Conservation (phyloP, 2,888 invertebrate species). For the Oscheius myriophilus region DNA sequence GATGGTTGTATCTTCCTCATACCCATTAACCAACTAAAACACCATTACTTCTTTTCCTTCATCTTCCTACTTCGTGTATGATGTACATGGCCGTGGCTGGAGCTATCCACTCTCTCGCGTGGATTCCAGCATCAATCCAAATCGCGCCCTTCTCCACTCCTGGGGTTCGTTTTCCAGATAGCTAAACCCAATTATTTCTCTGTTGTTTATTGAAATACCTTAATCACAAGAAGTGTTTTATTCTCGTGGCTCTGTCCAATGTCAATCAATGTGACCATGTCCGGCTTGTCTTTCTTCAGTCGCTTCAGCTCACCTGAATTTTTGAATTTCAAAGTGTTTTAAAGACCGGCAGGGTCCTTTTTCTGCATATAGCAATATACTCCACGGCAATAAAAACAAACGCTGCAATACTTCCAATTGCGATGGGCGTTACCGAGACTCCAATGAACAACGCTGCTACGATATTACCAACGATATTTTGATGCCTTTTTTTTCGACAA, state of each 20-base stretch:
- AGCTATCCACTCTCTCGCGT: constrained; percentile 60
- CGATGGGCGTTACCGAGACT: too few relatives aligned
- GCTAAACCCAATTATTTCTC: constrained; percentile 28
- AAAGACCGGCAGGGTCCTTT: too few relatives aligned
- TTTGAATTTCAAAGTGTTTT: neutral
- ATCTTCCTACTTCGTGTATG: constrained; percentile 34
- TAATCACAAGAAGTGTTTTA: constrained; percentile 58
- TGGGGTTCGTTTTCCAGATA: constrained; percentile 47
- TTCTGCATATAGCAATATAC: too few relatives aligned
- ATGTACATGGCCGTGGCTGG: constrained; percentile 60
- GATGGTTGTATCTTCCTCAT: constrained; percentile 47
- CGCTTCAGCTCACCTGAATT: constrained; percentile 44
- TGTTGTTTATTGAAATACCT: constrained; percentile 35
- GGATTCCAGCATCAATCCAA: constrained; percentile 69
- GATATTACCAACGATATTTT: too few relatives aligned
- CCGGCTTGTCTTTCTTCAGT: constrained; percentile 57
- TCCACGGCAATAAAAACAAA: too few relatives aligned
- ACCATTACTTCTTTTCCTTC: neutral
- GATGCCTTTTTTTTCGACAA: too few relatives aligned
- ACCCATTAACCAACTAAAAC: constrained; percentile 37
- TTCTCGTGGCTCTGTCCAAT: constrained; percentile 69
- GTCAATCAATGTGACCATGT: constrained; percentile 65
- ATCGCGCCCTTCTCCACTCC: constrained; percentile 51
- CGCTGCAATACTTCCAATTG: too few relatives aligned
- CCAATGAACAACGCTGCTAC: too few relatives aligned